Evolutionary conservation across 2,888 invertebrate genomes (phyloP).

Genomic region (Lamellibrachia satsuma): DNA sequence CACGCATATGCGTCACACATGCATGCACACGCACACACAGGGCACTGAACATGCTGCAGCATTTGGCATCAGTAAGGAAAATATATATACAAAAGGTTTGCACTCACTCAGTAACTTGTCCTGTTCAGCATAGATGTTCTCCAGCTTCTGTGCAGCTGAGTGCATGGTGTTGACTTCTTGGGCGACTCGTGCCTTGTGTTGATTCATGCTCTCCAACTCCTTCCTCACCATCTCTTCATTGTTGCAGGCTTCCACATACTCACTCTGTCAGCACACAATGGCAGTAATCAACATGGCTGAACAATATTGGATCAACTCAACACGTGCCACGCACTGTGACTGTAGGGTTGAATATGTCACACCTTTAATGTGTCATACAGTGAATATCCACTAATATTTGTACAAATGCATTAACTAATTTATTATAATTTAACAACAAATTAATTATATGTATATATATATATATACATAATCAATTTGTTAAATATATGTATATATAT

Average conservation of each 20-base stretch:
- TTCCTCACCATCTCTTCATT: constrained; percentile 65
- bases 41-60: neutral
- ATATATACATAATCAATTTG: no score
- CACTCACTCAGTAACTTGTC: constrained; percentile 67
- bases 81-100: neutral
- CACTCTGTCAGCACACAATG: constrained; percentile 53
- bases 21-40: neutral
- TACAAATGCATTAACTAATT: no score
- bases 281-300: neutral
- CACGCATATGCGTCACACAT: constrained; percentile 2
- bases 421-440: no score
- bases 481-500: no score
- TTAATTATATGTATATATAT: no score
- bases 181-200: constrained; percentile 57
- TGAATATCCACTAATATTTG: no score
- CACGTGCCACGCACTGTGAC: constrained; percentile 46
- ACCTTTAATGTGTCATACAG: no score
- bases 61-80: neutral
- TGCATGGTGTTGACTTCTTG: constrained; percentile 60
- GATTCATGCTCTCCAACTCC: constrained; percentile 59
- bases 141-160: constrained; percentile 62
- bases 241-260: constrained; percentile 65
- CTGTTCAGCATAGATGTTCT: constrained; percentile 65
- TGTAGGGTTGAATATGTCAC: no score
- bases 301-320: neutral